Evolutionary conservation across 2,888 invertebrate genomes (phyloP).

Genomic region (Pyrrhosoma nymphula): DNA sequence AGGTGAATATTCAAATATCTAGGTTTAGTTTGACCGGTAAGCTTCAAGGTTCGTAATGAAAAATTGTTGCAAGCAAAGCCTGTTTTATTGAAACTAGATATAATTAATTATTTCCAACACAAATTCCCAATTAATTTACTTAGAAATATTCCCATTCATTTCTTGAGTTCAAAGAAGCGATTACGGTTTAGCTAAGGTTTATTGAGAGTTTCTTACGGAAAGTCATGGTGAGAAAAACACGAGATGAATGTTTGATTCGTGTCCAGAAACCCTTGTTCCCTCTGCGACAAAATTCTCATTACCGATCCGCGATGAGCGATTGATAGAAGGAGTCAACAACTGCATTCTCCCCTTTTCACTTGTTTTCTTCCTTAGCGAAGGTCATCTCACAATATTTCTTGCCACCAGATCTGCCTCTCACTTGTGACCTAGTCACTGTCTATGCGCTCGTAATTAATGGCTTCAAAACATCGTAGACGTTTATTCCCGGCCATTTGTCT

Average conservation of each 20-base stretch:
- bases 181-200: neutral
- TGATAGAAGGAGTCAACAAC: neutral
- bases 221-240: neutral
- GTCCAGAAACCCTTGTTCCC: neutral
- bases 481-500: slow-evolving; percentile 7
- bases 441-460: slow-evolving; percentile 5
- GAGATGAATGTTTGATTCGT: neutral
- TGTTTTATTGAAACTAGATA: no score
- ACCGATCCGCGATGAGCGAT: neutral
- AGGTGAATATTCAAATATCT: no score
- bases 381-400: neutral
- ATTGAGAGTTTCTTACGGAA: neutral
- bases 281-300: neutral
- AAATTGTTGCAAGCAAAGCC: no score
- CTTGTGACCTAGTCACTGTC: slow-evolving; percentile 11
- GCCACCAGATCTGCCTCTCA: slow-evolving; percentile 5
- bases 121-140: no score
- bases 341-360: neutral
- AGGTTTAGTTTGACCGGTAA: no score
- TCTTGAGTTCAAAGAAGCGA: no score
- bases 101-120: no score
- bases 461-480: neutral
- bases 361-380: neutral
- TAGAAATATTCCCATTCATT: neutral
- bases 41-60: no score